phyloP scores from a whole-genome alignment of 2,797 vertebrate species.

The Paramormyrops hopkinsi region DNA sequence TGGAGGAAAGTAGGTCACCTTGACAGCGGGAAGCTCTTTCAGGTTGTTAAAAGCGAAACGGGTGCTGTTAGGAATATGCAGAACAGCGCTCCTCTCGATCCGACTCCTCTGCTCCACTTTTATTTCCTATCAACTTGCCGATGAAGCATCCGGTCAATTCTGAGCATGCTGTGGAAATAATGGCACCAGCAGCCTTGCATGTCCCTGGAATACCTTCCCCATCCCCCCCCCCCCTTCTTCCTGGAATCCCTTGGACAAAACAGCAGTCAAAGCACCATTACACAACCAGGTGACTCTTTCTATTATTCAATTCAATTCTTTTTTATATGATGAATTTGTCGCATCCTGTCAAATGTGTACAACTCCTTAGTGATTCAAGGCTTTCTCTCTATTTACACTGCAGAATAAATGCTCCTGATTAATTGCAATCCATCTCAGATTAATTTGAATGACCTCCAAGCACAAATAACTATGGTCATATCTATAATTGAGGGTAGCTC shows the following conservation, averaged over 20 bases:
- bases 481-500: neutral
- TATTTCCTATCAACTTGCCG: neutral
- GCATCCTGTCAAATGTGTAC: neutral
- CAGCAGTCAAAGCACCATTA: neutral
- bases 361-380: neutral
- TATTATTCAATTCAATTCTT: neutral
- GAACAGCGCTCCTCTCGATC: neutral
- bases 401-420: conserved; percentile 14
- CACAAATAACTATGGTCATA: neutral
- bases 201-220: neutral
- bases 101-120: neutral
- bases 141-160: neutral
- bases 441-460: conserved; percentile 19
- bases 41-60: conserved; percentile 19
- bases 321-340: neutral
- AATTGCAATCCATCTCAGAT: neutral
- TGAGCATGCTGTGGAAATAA: neutral
- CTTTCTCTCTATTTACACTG: neutral
- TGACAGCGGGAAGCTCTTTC: conserved; percentile 30
- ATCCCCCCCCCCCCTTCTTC: neutral
- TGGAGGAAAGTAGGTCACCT: conserved; percentile 37
- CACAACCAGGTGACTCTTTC: neutral
- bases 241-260: neutral
- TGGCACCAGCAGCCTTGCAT: neutral
- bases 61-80: neutral